These are phyloP conservation scores for Hemiprocne comata DNA, from an alignment of 2,113 vertebrate species.

Conservation along the genomic window DNA sequence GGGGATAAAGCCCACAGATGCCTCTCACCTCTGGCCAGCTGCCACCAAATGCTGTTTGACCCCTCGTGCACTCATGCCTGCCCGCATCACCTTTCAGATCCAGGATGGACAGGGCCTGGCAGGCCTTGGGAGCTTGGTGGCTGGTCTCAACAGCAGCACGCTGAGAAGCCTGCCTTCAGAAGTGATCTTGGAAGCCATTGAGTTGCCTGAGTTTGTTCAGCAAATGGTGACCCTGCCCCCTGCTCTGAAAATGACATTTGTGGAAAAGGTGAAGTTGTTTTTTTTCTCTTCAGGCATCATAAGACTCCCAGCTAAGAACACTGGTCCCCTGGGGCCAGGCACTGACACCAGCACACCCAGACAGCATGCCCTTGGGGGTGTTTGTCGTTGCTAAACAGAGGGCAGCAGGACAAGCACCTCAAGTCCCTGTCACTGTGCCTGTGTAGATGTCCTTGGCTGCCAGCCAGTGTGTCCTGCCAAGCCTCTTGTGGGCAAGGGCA, in stretches of 20 bases:
- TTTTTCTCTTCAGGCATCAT: background rate
- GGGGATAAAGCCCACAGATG: background rate
- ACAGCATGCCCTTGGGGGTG: background rate
- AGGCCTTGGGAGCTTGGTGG: constrained; percentile 46
- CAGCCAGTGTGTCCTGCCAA: background rate
- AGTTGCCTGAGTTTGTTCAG: constrained; percentile 32
- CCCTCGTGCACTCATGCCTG: background rate
- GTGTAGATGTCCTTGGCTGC: background rate
- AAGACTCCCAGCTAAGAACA: background rate
- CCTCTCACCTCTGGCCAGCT: background rate
- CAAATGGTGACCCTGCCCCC: background rate
- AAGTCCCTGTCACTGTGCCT: background rate
- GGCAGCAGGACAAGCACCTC: background rate
- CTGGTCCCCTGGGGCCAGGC: background rate
- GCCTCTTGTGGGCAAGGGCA: background rate
- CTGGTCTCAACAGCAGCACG: constrained; percentile 9
- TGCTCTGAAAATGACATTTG: constrained; percentile 26
- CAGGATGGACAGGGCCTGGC: background rate
- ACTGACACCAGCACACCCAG: background rate
- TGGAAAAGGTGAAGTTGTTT: constrained; percentile 50
- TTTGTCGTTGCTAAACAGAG: background rate
- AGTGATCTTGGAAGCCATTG: constrained; percentile 37
- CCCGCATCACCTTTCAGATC: background rate
- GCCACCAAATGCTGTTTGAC: background rate
- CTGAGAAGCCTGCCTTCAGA: background rate